phyloP scores from a whole-genome alignment of 2,113 vertebrate species.

The Myxocyprinus asiaticus region DNA sequence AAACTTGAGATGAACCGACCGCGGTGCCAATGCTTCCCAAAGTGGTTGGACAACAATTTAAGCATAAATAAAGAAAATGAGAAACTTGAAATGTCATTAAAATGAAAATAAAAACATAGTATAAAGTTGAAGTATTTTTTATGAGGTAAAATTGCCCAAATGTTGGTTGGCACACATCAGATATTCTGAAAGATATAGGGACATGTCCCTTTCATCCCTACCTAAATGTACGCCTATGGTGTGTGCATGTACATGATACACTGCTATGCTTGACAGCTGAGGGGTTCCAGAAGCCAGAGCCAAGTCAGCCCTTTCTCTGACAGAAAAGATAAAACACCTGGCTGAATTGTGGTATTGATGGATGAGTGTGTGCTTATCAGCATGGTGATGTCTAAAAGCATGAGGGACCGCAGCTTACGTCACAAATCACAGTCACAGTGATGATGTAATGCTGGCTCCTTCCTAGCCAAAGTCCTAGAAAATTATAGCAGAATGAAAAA shows the following conservation, averaged over 20 bases:
- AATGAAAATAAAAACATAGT: too few species aligned
- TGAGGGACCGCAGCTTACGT: background rate
- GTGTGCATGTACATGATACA: slow-evolving; percentile 5
- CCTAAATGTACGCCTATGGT: too few species aligned
- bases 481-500: background rate
- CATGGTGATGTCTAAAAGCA: background rate
- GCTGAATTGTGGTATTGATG: slow-evolving; percentile 27
- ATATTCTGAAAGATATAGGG: too few species aligned
- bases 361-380: slow-evolving; percentile 21
- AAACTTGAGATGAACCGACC: too few species aligned
- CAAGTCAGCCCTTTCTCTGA: background rate
- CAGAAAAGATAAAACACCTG: slow-evolving; percentile 25
- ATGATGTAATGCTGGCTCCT: slow-evolving; percentile 30
- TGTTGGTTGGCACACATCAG: too few species aligned
- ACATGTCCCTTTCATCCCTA: too few species aligned
- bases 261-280: background rate
- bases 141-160: too few species aligned
- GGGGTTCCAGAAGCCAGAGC: background rate
- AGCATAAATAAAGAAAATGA: too few species aligned
- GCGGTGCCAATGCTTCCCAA: too few species aligned
- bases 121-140: too few species aligned
- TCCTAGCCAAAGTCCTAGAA: slow-evolving; percentile 9
- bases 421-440: slow-evolving; percentile 18
- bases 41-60: too few species aligned
- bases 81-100: too few species aligned